Evolutionary conservation across 1,140 invertebrate genomes (phyloP).

Genomic region (Homarus americanus): DNA sequence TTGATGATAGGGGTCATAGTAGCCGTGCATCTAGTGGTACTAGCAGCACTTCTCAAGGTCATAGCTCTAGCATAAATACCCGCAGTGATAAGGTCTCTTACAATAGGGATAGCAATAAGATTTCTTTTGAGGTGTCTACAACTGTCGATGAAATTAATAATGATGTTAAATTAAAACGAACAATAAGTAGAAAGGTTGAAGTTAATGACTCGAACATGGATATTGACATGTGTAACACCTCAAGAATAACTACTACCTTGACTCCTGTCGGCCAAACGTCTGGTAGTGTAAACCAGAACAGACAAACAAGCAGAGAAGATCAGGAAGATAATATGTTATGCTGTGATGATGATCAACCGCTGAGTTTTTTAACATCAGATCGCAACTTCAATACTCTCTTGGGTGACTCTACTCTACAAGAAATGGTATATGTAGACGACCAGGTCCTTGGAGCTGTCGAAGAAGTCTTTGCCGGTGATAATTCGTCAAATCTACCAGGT

Average conservation of each 20-base stretch:
- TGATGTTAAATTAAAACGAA: not conserved
- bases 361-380: slow-evolving; percentile 53
- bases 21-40: slow-evolving; percentile 17
- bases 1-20: slow-evolving; percentile 30
- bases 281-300: slow-evolving; percentile 14
- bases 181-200: not conserved
- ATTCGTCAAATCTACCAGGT: slow-evolving; percentile 37
- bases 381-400: slow-evolving; percentile 55
- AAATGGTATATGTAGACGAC: slow-evolving; percentile 66
- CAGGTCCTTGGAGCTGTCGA: slow-evolving; percentile 63
- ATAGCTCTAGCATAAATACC: not conserved
- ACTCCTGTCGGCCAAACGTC: slow-evolving; percentile 15
- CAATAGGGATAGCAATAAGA: not conserved
- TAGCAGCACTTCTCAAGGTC: not conserved
- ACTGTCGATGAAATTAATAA: not conserved
- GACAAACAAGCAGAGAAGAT: slow-evolving; percentile 21
- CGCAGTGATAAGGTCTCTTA: slow-evolving; percentile 7
- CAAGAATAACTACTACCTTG: slow-evolving; percentile 1
- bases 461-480: slow-evolving; percentile 53
- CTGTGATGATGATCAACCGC: slow-evolving; percentile 41
- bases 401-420: slow-evolving; percentile 43
- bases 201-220: not conserved
- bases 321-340: slow-evolving; percentile 16
- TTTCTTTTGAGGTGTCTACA: not conserved
- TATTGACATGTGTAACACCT: slow-evolving; percentile 15